phyloP scores from a whole-genome alignment of 2,797 vertebrate genomes.

The Sebastes iracundus region DNA sequence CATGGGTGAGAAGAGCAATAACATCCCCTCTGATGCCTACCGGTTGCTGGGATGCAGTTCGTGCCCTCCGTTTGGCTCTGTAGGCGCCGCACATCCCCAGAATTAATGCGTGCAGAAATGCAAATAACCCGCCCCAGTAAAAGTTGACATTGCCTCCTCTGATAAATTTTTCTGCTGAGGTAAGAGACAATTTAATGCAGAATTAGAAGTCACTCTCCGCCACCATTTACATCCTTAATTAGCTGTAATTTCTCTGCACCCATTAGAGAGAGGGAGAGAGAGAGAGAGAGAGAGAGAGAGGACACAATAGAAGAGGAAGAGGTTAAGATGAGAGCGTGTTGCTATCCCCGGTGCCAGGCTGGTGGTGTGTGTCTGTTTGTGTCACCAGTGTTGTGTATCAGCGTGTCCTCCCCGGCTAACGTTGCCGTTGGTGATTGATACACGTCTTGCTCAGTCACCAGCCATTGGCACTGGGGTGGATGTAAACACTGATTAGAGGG shows the following conservation, averaged over 20 bases:
- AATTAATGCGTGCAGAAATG: conserved; percentile 78
- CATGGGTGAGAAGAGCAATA: conserved; percentile 27
- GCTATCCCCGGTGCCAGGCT: conserved; percentile 23
- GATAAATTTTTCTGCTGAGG: conserved; percentile 93
- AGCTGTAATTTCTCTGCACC: conserved; percentile 90
- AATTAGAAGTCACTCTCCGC: conserved; percentile 87
- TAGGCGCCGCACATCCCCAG: conserved; percentile 60
- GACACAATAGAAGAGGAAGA: conserved; percentile 49
- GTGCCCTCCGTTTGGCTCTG: conserved; percentile 53
- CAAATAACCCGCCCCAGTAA: conserved; percentile 81
- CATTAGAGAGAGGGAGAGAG: conserved; percentile 78
- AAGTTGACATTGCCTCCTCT: conserved; percentile 90
- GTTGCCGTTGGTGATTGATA: conserved; percentile 81
- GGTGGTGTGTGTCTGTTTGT: conserved; percentile 28
- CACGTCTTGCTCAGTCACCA: conserved; percentile 75
- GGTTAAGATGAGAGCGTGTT: conserved; percentile 65
- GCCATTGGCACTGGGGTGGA: conserved; percentile 75
- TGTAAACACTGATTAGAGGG: conserved; percentile 85
- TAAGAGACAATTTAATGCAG: conserved; percentile 91
- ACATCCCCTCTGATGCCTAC: conserved; percentile 26
- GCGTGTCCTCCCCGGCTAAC: conserved; percentile 47
- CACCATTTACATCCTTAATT: conserved; percentile 93
- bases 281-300: conserved; percentile 69
- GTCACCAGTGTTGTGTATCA: conserved; percentile 35
- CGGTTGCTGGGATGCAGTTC: conserved; percentile 39